Base-by-base conservation (phyloP, 2,797 vertebrate genomes). In the Rachycentron canadum region DNA sequence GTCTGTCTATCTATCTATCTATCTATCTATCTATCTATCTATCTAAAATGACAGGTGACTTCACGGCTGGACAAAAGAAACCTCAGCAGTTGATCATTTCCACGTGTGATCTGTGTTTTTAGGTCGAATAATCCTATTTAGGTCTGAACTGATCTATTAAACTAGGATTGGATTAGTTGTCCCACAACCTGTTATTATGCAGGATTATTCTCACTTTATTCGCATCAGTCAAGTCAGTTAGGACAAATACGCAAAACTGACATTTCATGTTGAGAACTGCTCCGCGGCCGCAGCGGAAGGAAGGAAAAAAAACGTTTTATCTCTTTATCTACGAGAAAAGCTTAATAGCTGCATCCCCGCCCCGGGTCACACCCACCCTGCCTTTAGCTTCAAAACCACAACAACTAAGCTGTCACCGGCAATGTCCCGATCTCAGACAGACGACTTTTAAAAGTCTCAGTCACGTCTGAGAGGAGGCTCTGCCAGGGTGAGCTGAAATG, bases 321-420 rank as follows among this genome's bases (percentile, higher is more conserved):
- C 82, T 90, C 71, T 32, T 32, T 32, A 32, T 32, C 32, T 81
- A 88, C 86, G 52, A 78, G 63, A 80, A 67, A 73, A 75, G 40
- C 69, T 66, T n/a, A 43, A 65, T 32, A 53, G 60, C 56, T 79
- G 55, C 86, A 78, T 88, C 88, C 82, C 88, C 85, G 82, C 91
- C 89, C 84, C 43, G 66, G 66, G 79, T 88, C 88, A 91, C 91
- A 87, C 91, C 90, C 90, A 91, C 83, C 58, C 23, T 56, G 23
- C 49, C 13, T 56, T 1, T 23, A 71, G 23, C 47, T 71, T 84
- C 69, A 78, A 79, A 88, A 78, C 14, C 26, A 34, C 38, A 75
- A 70, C 40, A 73, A 56, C 62, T 76, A 76, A 53, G 66, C 19
- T 84, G 69, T 60, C 69, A 83, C 66, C 16, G 9, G 47, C 38